These are phyloP conservation scores for Scophthalmus maximus DNA, from an alignment of 2,113 vertebrate species.

Conservation along the genomic window DNA sequence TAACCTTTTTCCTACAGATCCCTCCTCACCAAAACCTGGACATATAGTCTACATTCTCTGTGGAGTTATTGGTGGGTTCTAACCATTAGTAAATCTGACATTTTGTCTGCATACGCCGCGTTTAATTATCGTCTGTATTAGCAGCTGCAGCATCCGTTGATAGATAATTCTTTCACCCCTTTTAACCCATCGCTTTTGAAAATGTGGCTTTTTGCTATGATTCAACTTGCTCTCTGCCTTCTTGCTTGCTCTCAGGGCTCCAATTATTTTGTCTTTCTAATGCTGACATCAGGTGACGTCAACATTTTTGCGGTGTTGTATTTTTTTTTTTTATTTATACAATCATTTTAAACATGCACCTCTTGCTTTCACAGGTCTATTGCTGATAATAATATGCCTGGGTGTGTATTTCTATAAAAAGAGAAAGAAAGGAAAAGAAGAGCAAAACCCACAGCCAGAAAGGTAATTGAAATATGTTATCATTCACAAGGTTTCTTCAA, in stretches of 20 bases:
- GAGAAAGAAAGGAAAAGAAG: not conserved
- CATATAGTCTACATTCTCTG: rapidly evolving
- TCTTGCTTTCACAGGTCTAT: not conserved
- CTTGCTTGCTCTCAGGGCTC: not conserved
- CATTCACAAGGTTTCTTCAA: too few relatives aligned
- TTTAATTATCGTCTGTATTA: not conserved
- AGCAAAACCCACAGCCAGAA: too few relatives aligned
- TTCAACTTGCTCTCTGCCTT: not conserved
- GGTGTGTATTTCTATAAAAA: not conserved
- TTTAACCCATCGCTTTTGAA: slow-evolving; percentile 5
- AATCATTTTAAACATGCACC: not conserved
- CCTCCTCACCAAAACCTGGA: not conserved
- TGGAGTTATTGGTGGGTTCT: slow-evolving; percentile 5
- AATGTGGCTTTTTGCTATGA: not conserved
- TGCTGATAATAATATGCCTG: not conserved
- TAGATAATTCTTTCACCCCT: too few relatives aligned
- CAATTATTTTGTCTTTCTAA: slow-evolving; percentile 14
- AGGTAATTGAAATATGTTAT: not conserved
- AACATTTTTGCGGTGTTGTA: not conserved
- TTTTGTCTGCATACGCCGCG: not conserved
- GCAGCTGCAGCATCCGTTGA: too few relatives aligned
- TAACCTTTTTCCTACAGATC: not conserved
- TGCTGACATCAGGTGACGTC: not conserved
- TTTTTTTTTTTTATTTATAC: not conserved
- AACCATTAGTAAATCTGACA: not conserved